phyloP scores from a whole-genome alignment of 1,140 invertebrate species.

The Atta texana region DNA sequence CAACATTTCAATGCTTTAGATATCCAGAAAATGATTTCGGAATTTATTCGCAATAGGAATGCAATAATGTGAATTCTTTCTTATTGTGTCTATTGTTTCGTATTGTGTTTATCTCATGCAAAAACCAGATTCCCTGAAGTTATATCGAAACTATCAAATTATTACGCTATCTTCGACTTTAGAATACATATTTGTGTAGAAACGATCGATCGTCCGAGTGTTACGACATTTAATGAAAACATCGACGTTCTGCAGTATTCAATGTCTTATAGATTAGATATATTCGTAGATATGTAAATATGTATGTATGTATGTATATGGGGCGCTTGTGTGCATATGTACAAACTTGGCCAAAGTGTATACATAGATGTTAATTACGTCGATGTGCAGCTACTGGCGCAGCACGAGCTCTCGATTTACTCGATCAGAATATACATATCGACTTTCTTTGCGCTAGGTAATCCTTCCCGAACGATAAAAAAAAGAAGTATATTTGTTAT shows the following conservation, averaged over 20 bases:
- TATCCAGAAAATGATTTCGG: neutral
- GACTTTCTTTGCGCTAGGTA: slow-evolving; percentile 45
- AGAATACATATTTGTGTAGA: neutral
- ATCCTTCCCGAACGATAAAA: slow-evolving; percentile 22
- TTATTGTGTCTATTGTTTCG: neutral
- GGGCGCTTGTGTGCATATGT: slow-evolving; percentile 42
- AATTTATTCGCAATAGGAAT: neutral
- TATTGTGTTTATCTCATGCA: neutral
- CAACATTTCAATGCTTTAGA: neutral
- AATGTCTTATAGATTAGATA: slow-evolving; percentile 29
- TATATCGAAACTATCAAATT: neutral
- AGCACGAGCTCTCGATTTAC: slow-evolving; percentile 25
- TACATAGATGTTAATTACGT: slow-evolving; percentile 56
- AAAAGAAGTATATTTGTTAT: slow-evolving; percentile 52
- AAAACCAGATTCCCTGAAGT: neutral
- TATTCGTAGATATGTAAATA: slow-evolving; percentile 36
- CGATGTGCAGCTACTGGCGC: slow-evolving; percentile 29
- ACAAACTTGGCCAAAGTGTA: slow-evolving; percentile 50
- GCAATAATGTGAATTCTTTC: neutral
- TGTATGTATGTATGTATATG: slow-evolving; percentile 46
- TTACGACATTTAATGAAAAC: neutral
- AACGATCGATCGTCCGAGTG: slow-evolving; percentile 42
- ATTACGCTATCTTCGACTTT: neutral
- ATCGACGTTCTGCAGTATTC: slow-evolving; percentile 13
- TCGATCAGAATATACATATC: slow-evolving; percentile 55